These are phyloP conservation scores for Idaea aversata DNA, from an alignment of 2,888 invertebrate genomes.

Conservation along the genomic window DNA sequence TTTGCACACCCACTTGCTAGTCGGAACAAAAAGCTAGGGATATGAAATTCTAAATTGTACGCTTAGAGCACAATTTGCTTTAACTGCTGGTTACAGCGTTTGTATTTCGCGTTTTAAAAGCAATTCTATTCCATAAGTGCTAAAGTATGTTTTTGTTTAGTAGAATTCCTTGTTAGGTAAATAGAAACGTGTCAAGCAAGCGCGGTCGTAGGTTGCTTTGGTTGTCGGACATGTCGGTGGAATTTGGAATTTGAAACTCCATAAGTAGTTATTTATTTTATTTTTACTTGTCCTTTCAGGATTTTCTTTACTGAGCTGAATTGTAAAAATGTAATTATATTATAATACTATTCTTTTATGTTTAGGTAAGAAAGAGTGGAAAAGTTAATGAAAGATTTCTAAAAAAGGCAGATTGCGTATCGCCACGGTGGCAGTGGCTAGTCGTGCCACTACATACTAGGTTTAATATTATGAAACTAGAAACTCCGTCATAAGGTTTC, in stretches of 20 bases:
- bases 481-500: neutral
- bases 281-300: neutral
- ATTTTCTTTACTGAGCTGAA: neutral
- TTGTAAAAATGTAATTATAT: no score
- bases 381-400: no score
- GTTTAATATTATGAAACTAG: no score
- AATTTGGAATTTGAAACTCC: constrained; percentile 48
- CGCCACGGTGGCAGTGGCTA: no score
- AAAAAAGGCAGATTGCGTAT: no score
- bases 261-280: constrained; percentile 34
- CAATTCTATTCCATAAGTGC: constrained; percentile 33
- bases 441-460: no score
- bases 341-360: no score
- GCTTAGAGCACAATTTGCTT: constrained; percentile 43
- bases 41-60: constrained; percentile 45
- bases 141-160: constrained; percentile 39
- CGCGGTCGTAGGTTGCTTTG: constrained; percentile 38
- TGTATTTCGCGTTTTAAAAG: constrained; percentile 32
- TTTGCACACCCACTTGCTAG: constrained; percentile 42
- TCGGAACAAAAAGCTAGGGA: constrained; percentile 34
- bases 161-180: constrained; percentile 32
- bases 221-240: constrained; percentile 47
- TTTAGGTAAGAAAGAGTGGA: neutral
- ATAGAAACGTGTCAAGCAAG: constrained; percentile 55
- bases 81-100: constrained; percentile 25